These are phyloP conservation scores for Venturia canescens DNA, from an alignment of 1,140 invertebrate species.

Conservation along the genomic window DNA sequence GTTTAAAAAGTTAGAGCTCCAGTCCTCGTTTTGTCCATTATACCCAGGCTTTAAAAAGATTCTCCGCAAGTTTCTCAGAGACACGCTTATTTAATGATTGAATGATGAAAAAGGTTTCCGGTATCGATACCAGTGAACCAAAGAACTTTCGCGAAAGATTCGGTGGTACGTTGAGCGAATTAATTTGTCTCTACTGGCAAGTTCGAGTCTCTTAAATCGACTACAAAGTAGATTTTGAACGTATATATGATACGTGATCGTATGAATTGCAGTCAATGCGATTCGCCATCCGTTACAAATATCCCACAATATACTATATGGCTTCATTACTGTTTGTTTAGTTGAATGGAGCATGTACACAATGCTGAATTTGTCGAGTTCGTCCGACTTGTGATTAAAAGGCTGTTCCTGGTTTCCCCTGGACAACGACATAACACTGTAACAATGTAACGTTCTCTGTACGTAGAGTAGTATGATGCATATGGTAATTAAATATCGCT, in stretches of 20 bases:
- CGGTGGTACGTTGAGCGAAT: too few relatives aligned
- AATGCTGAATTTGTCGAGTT: neutral
- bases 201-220: too few relatives aligned
- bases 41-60: neutral
- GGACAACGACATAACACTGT: neutral
- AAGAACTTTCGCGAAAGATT: too few relatives aligned
- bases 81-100: too few relatives aligned
- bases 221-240: too few relatives aligned
- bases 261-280: neutral
- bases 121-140: too few relatives aligned
- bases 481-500: slow-evolving; percentile 60
- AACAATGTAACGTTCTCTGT: neutral
- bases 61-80: too few relatives aligned
- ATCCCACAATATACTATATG: neutral
- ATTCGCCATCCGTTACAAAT: neutral
- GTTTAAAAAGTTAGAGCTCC: neutral
- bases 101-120: too few relatives aligned
- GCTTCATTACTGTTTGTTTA: neutral
- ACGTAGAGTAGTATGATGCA: slow-evolving; percentile 40
- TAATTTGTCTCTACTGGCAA: too few relatives aligned
- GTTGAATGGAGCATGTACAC: neutral
- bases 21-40: neutral
- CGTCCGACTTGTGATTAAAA: slow-evolving; percentile 51
- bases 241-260: too few relatives aligned
- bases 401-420: slow-evolving; percentile 42